Percentiles rank a stretch among this genome's conserved stretches.
Conservation (phyloP, 2,888 invertebrate genomes). For the Zygogramma bicolorata region DNA sequence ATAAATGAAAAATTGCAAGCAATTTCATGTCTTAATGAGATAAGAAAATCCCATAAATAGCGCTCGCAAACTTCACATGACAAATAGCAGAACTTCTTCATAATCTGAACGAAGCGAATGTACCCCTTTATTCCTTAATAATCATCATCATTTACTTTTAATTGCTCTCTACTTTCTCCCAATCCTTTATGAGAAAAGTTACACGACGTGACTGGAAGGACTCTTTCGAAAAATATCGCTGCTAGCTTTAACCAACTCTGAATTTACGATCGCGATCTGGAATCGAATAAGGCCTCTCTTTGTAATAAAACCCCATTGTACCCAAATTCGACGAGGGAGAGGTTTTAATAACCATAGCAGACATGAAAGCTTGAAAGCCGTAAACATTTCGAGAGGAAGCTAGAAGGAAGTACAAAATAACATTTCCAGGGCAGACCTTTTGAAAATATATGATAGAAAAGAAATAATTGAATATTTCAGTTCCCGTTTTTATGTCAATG, state of each 20-base stretch:
- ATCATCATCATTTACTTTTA: constrained; percentile 28
- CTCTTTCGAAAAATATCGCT: constrained; percentile 12
- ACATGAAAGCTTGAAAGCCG: background rate
- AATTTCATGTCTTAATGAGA: background rate
- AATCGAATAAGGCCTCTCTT: background rate
- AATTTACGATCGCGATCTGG: constrained; percentile 7
- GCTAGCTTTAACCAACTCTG: constrained; percentile 11
- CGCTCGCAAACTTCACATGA: background rate
- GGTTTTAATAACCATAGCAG: background rate
- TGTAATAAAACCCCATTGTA: constrained; percentile 1
- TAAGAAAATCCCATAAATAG: background rate
- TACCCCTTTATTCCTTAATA: background rate
- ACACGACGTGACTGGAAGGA: constrained; percentile 14
- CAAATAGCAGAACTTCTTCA: background rate
- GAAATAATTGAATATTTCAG: no score
- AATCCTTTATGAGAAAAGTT: background rate
- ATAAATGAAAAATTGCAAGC: background rate
- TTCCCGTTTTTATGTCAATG: no score
- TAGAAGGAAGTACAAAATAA: background rate
- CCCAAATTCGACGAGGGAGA: background rate
- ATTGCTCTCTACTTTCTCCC: constrained; percentile 26
- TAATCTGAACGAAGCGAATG: background rate
- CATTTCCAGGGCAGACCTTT: background rate
- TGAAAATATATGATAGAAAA: background rate
- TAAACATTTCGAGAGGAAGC: background rate